These are phyloP conservation scores for Nephotettix cincticeps DNA, from an alignment of 1,140 invertebrate species.

Conservation along the genomic window DNA sequence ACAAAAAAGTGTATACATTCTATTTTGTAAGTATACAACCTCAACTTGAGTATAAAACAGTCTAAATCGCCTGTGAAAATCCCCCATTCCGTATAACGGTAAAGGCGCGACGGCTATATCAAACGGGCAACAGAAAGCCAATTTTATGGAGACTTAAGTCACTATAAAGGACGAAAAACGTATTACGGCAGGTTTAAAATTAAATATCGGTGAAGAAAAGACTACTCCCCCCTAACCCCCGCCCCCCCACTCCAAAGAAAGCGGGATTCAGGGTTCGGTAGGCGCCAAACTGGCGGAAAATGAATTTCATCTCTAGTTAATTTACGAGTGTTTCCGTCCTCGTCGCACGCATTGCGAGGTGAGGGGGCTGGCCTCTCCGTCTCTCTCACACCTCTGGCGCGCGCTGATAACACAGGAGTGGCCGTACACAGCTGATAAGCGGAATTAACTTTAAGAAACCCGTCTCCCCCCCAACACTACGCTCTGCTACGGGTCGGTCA, in stretches of 20 bases:
- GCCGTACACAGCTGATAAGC: constrained; percentile 11
- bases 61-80: too few relatives aligned
- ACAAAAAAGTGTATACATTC: too few relatives aligned
- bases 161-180: constrained; percentile 13
- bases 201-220: constrained; percentile 20
- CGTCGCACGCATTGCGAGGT: not conserved
- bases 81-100: too few relatives aligned
- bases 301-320: constrained; percentile 35
- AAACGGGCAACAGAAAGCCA: constrained; percentile 4
- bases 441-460: constrained; percentile 18
- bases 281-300: constrained; percentile 32
- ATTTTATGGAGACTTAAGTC: constrained; percentile 20
- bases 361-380: not conserved
- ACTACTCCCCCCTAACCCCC: not conserved
- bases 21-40: too few relatives aligned
- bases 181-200: constrained; percentile 10
- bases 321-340: constrained; percentile 31
- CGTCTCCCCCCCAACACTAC: not conserved
- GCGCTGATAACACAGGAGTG: not conserved
- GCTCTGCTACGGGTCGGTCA: too few relatives aligned
- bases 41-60: too few relatives aligned
- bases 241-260: not conserved
- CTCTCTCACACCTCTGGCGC: constrained; percentile 1
- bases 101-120: not conserved
- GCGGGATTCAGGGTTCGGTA: constrained; percentile 18